Conservation (phyloP, 2,888 invertebrate genomes). For the Pandemis corylana region DNA sequence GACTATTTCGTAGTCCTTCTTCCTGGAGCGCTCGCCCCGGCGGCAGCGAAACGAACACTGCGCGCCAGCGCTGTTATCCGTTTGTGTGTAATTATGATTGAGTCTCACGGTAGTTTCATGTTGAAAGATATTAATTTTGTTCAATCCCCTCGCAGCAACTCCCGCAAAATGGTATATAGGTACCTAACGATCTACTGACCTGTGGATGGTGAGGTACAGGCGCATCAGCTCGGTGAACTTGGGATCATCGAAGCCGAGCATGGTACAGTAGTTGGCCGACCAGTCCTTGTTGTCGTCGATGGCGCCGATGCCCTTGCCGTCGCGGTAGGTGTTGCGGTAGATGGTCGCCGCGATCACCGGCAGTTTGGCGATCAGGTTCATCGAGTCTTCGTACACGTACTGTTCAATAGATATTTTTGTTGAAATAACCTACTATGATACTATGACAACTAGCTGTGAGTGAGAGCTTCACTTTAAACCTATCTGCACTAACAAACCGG, state of each 20-base stretch:
- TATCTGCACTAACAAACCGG: no score
- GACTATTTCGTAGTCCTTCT: no score
- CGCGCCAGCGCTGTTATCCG: no score
- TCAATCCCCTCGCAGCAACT: not conserved
- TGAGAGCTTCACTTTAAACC: no score
- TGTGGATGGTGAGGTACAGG: constrained; percentile 96
- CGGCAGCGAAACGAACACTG: no score
- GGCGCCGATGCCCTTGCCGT: constrained; percentile 94
- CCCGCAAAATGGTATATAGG: not conserved
- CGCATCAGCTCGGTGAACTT: constrained; percentile 96
- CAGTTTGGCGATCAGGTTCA: constrained; percentile 97
- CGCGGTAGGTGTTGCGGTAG: constrained; percentile 94
- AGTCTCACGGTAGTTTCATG: no score
- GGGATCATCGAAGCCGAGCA: constrained; percentile 95
- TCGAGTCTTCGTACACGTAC: constrained; percentile 95
- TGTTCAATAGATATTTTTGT: constrained; percentile 45
- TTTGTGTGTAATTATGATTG: no score
- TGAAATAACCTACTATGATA: no score
- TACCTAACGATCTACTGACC: constrained; percentile 53
- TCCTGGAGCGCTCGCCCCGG: no score
- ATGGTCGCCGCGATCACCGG: constrained; percentile 97
- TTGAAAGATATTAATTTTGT: not conserved
- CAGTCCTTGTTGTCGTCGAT: constrained; percentile 96
- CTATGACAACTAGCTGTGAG: no score
- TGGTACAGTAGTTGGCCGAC: constrained; percentile 95